Percentiles rank a stretch among this genome's conserved stretches.
Evolutionary conservation across 2,797 vertebrate genomes (phyloP).

Genomic region (Lepilemur septentrionalis): DNA sequence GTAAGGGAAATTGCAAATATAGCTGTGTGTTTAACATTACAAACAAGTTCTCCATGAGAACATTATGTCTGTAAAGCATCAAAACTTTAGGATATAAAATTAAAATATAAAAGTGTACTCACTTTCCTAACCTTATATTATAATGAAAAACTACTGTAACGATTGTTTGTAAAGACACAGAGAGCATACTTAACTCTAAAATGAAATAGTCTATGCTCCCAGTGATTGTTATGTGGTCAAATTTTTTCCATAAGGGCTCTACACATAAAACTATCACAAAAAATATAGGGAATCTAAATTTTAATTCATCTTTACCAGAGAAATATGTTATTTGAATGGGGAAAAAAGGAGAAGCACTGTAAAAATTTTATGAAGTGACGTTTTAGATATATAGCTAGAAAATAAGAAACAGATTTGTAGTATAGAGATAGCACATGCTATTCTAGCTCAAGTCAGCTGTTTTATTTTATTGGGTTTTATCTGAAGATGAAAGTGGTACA

Average conservation of each 20-base stretch:
- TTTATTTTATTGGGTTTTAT: conserved; percentile 80
- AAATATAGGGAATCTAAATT: not conserved
- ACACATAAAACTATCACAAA: not conserved
- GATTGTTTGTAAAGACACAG: not conserved
- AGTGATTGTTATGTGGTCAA: not conserved
- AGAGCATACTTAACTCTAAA: not conserved
- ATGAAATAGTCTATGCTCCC: not conserved
- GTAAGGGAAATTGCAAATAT: not conserved
- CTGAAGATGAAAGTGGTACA: conserved; percentile 76
- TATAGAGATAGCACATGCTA: conserved; percentile 72
- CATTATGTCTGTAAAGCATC: not conserved
- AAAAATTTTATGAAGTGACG: conserved; percentile 75
- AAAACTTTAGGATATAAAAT: not conserved
- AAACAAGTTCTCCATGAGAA: not conserved
- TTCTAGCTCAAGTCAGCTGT: conserved; percentile 78
- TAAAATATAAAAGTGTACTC: not conserved
- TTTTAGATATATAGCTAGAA: conserved; percentile 69
- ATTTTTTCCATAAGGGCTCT: not conserved
- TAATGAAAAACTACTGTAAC: not conserved
- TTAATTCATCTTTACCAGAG: not conserved
- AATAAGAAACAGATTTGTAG: conserved; percentile 77
- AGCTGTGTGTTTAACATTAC: not conserved
- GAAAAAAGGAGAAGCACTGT: not conserved
- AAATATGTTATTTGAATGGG: not conserved
- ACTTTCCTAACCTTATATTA: not conserved